Base-by-base conservation (phyloP, 2,113 vertebrate species). In the Mirza zaza region DNA sequence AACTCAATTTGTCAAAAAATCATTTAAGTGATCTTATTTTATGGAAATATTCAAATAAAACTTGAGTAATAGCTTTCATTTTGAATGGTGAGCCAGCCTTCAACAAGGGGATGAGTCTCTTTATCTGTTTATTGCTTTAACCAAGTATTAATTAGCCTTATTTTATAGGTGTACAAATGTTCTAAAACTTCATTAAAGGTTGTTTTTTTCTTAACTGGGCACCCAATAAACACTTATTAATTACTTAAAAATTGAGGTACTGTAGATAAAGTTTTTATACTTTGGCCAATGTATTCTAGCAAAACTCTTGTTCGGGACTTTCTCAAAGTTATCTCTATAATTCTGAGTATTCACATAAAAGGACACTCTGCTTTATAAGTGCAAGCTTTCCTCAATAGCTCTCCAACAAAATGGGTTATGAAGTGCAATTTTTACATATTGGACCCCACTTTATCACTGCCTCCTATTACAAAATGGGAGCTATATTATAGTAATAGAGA, bases 221-320 rank as follows among this genome's bases (percentile, higher is more conserved):
- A 91, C 10, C 84, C 55, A 81, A 39, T 96, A 95, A 96, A 93
- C 11, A 68, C 67, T 39, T 67, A 86, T 0, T 92, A 25, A 84
- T 63, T 59, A 50, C 36, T 92, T 82, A 82, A 91, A 80, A 73
- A 36, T n/a, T 93, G 48, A 95, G 12, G 65, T 77, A 95, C 6
- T 93, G 57, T 57, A 91, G 70, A 57, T 80, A 92, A 93, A 94
- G 63, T 45, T 48, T 96, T 94, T 86, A 67, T 20, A 89, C 18
- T 86, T 94, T 96, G 55, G n/a, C 59, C 50, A 91, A 61, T 89
- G 89, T 95, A 93, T 91, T 76, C 68, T 82, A 59, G 10, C 68
- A 68, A 68, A 89, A 65, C 23, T 93, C 52, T 73, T 65, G 63
- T 77, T 61, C 61, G 81, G 63, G 71, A 91, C 59, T 81, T 95